These are phyloP conservation scores for Hypselothyrea guttata DNA, from an alignment of 2,888 invertebrate species.

Conservation along the genomic window DNA sequence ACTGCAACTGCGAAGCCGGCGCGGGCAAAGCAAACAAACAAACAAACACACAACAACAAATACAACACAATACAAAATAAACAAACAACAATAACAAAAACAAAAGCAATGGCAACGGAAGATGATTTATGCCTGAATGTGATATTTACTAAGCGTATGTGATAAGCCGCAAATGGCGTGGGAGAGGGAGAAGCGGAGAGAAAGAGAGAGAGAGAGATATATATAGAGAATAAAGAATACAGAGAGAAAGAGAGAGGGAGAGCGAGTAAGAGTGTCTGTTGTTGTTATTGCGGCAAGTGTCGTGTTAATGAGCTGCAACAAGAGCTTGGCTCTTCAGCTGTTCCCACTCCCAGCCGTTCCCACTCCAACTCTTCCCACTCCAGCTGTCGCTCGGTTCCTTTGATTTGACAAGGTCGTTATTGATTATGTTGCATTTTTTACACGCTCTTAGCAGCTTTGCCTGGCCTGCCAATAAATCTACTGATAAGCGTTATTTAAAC, in stretches of 20 bases:
- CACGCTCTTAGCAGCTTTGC: too few species aligned
- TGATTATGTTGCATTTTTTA: conserved; percentile 43
- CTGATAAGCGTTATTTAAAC: not conserved
- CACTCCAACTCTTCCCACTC: not conserved
- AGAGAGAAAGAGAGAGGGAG: not conserved
- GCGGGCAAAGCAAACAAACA: conserved; percentile 35
- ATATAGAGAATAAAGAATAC: not conserved
- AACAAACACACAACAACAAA: conserved; percentile 23
- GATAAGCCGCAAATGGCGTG: conserved; percentile 66
- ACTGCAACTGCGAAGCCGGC: conserved; percentile 15
- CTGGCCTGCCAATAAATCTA: conserved; percentile 18
- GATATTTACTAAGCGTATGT: conserved; percentile 66
- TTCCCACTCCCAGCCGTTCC: conserved; percentile 20
- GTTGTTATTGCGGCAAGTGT: conserved; percentile 47
- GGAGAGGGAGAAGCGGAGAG: too few species aligned
- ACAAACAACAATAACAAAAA: conserved; percentile 20
- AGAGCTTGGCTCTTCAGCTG: conserved; percentile 16
- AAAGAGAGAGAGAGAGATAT: conserved; percentile 5
- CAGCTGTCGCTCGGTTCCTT: conserved; percentile 47
- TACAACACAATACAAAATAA: conserved; percentile 12
- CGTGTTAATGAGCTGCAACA: conserved; percentile 28
- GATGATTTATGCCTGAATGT: conserved; percentile 71
- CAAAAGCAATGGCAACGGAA: conserved; percentile 63
- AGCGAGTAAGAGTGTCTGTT: not conserved
- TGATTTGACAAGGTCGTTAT: conserved; percentile 69